These are phyloP conservation scores for Drosophila aff. DNA, from an alignment of 1,140 invertebrate genomes.

Conservation along the genomic window DNA sequence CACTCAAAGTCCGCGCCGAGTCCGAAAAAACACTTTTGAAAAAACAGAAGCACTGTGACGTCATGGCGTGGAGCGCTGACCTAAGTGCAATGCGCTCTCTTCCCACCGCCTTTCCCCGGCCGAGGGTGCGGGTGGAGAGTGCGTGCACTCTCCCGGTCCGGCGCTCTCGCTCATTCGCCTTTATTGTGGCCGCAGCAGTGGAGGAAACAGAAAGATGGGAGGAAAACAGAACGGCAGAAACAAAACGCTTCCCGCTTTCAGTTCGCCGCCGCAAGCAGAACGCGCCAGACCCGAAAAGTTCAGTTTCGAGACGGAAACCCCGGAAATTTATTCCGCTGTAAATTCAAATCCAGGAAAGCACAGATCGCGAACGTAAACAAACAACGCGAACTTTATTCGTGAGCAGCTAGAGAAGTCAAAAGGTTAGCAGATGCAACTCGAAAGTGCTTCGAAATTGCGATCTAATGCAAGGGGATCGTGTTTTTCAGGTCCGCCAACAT, in stretches of 20 bases:
- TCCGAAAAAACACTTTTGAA: conserved; percentile 16
- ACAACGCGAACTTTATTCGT: conserved; percentile 16
- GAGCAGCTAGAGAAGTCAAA: conserved; percentile 56
- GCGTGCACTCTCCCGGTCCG: conserved; percentile 32
- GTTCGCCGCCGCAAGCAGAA: conserved; percentile 70
- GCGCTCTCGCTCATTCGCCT: conserved; percentile 10
- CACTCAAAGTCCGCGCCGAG: not conserved
- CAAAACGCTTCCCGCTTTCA: conserved; percentile 67
- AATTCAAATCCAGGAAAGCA: conserved; percentile 39
- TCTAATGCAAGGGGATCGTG: conserved; percentile 12
- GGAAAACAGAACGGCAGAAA: conserved; percentile 52
- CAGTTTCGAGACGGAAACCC: conserved; percentile 33
- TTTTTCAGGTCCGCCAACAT: conserved; percentile 58
- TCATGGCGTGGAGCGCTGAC: conserved; percentile 47
- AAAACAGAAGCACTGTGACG: conserved; percentile 37
- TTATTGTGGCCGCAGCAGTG: conserved; percentile 13
- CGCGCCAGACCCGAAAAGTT: conserved; percentile 56
- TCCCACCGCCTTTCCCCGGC: not conserved
- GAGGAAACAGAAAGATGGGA: conserved; percentile 12
- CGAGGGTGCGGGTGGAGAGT: conserved; percentile 30
- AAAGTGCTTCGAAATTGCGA: conserved; percentile 9
- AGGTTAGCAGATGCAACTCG: conserved; percentile 60
- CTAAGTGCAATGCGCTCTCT: conserved; percentile 37
- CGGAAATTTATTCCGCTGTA: conserved; percentile 48
- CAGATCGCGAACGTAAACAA: conserved; percentile 34